Evolutionary conservation across 1,140 invertebrate genomes (phyloP).

Genomic region (Drosophila subpulchrella): DNA sequence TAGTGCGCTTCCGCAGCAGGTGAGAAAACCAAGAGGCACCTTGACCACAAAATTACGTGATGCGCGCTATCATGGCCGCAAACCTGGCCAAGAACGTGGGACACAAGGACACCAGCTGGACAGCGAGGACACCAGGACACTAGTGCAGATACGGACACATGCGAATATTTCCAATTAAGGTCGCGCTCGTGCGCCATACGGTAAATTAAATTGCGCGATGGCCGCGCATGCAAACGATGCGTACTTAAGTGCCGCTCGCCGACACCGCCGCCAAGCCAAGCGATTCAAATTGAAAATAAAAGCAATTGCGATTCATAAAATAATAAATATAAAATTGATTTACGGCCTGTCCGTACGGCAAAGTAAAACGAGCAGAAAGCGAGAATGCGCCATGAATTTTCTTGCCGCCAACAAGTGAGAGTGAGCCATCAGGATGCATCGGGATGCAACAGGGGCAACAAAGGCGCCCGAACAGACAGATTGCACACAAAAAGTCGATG

Average conservation of each 20-base stretch:
- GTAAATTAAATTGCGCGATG: slow-evolving; percentile 76
- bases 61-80: slow-evolving; percentile 47
- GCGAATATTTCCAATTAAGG: slow-evolving; percentile 55
- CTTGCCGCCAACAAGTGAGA: slow-evolving; percentile 56
- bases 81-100: background rate
- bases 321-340: slow-evolving; percentile 83
- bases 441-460: slow-evolving; percentile 15
- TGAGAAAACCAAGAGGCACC: slow-evolving; percentile 28
- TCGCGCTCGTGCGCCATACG: slow-evolving; percentile 49
- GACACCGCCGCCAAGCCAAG: slow-evolving; percentile 24
- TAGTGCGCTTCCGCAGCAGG: slow-evolving; percentile 10
- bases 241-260: slow-evolving; percentile 64
- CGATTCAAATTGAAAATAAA: slow-evolving; percentile 64
- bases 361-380: slow-evolving; percentile 45
- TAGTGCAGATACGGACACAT: slow-evolving; percentile 17
- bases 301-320: slow-evolving; percentile 78
- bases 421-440: slow-evolving; percentile 39
- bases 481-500: slow-evolving; percentile 53
- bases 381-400: slow-evolving; percentile 62
- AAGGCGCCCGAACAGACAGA: slow-evolving; percentile 6
- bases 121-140: background rate
- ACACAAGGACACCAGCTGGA: background rate
- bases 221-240: slow-evolving; percentile 67
- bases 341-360: slow-evolving; percentile 59
- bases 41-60: slow-evolving; percentile 78